Evolutionary conservation across 2,797 vertebrate genomes (phyloP).

Genomic region (Eutrigla gurnardus): DNA sequence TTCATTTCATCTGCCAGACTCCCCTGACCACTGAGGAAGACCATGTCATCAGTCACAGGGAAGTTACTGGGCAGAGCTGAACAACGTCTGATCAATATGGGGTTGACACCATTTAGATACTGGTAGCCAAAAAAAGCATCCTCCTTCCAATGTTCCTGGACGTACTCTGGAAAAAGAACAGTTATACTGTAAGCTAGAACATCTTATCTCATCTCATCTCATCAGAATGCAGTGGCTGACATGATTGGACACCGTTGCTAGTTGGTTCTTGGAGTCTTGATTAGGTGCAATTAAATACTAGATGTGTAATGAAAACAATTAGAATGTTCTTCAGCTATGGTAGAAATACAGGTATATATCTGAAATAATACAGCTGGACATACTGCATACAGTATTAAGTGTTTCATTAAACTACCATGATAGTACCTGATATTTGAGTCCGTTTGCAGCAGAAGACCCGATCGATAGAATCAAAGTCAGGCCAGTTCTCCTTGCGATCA

Average conservation of each 20-base stretch:
- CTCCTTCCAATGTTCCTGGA: slow-evolving; percentile 70
- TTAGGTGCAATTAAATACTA: background rate
- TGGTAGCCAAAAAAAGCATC: slow-evolving; percentile 77
- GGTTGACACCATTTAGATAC: slow-evolving; percentile 76
- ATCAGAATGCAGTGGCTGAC: background rate
- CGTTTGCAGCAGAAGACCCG: slow-evolving; percentile 56
- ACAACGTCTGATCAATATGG: slow-evolving; percentile 69
- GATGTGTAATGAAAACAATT: background rate
- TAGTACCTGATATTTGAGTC: slow-evolving; percentile 54
- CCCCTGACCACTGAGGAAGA: background rate
- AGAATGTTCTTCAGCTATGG: too few species aligned
- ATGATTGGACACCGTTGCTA: background rate
- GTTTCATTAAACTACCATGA: background rate
- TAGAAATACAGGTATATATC: background rate
- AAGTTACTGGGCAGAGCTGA: slow-evolving; percentile 60
- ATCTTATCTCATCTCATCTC: too few species aligned
- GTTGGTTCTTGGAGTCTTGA: background rate
- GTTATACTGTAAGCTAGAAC: background rate
- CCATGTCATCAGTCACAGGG: slow-evolving; percentile 63
- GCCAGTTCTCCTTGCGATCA: slow-evolving; percentile 26
- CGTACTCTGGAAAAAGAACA: slow-evolving; percentile 55
- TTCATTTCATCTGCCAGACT: slow-evolving; percentile 60
- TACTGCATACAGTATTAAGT: background rate
- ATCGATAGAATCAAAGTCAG: slow-evolving; percentile 25
- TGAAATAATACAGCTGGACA: background rate